These are phyloP conservation scores for Hypolimnas misippus DNA, from an alignment of 2,888 invertebrate species.

Conservation along the genomic window DNA sequence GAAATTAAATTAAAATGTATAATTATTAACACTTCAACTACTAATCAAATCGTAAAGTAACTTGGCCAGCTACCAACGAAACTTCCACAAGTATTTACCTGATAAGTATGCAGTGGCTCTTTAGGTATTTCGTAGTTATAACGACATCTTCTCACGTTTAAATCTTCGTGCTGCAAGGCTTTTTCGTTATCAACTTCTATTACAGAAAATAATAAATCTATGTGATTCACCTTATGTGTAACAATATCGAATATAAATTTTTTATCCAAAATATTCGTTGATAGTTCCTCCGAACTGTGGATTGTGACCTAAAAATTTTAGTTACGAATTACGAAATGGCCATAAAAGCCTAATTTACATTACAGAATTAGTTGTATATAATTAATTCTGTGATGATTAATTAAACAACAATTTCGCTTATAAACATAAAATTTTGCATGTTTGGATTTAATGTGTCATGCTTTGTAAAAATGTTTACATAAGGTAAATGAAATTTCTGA, in stretches of 20 bases:
- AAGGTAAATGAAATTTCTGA: too few species aligned
- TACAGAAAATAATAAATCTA: slow-evolving; percentile 58
- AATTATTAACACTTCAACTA: too few species aligned
- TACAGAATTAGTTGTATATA: too few species aligned
- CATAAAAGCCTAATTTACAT: too few species aligned
- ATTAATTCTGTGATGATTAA: too few species aligned
- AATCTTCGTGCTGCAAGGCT: slow-evolving; percentile 61
- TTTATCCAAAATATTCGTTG: slow-evolving; percentile 56
- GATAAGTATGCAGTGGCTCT: slow-evolving; percentile 54
- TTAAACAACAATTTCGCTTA: too few species aligned
- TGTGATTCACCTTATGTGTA: slow-evolving; percentile 43
- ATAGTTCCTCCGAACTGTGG: slow-evolving; percentile 65
- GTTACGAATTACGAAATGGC: too few species aligned
- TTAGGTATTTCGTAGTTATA: slow-evolving; percentile 80
- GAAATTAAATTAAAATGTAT: too few species aligned
- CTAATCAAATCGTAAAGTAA: background rate
- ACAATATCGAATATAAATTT: slow-evolving; percentile 55
- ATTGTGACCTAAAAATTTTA: slow-evolving; percentile 55
- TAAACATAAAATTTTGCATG: too few species aligned
- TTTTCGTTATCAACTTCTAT: slow-evolving; percentile 72
- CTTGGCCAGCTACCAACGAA: background rate
- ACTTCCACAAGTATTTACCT: slow-evolving; percentile 47
- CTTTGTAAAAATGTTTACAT: too few species aligned
- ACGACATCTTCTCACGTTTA: slow-evolving; percentile 82
- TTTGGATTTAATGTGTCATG: too few species aligned